These are phyloP conservation scores for Ceratosolen solmsi DNA, from an alignment of 1,140 invertebrate genomes.

Conservation along the genomic window DNA sequence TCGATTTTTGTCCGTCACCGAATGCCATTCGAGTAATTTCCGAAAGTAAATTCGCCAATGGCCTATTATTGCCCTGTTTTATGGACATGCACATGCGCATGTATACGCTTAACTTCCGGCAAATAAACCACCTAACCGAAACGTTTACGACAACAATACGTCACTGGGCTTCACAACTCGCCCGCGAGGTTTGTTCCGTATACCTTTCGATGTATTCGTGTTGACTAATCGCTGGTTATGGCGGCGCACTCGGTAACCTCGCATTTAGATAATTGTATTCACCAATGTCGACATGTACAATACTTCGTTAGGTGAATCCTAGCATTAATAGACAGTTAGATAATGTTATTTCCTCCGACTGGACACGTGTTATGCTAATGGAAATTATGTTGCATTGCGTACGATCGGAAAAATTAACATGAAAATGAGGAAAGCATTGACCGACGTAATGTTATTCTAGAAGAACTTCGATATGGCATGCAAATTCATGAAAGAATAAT, in stretches of 20 bases:
- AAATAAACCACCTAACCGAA: slow-evolving; percentile 36
- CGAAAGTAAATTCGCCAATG: slow-evolving; percentile 24
- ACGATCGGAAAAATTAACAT: slow-evolving; percentile 39
- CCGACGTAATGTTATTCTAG: not conserved
- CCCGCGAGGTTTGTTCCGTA: slow-evolving; percentile 14
- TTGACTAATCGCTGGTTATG: slow-evolving; percentile 47
- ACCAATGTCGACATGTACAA: slow-evolving; percentile 37
- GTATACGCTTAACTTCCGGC: not conserved
- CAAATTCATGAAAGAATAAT: slow-evolving; percentile 22
- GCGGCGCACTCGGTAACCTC: slow-evolving; percentile 12
- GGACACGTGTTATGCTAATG: slow-evolving; percentile 17
- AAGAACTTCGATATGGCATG: not conserved
- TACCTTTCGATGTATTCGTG: slow-evolving; percentile 25
- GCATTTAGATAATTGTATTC: slow-evolving; percentile 50
- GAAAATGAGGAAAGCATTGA: slow-evolving; percentile 31
- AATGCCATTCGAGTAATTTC: not conserved
- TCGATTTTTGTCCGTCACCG: not conserved
- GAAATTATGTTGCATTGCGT: slow-evolving; percentile 26
- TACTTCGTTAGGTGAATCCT: slow-evolving; percentile 52
- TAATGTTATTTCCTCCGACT: slow-evolving; percentile 14
- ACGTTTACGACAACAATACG: slow-evolving; percentile 38
- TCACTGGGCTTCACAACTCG: slow-evolving; percentile 23
- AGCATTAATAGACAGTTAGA: slow-evolving; percentile 45
- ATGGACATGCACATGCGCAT: not conserved
- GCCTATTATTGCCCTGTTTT: slow-evolving; percentile 1